Evolutionary conservation across 2,113 vertebrate genomes (phyloP).

Genomic region (Crypturellus undulatus): DNA sequence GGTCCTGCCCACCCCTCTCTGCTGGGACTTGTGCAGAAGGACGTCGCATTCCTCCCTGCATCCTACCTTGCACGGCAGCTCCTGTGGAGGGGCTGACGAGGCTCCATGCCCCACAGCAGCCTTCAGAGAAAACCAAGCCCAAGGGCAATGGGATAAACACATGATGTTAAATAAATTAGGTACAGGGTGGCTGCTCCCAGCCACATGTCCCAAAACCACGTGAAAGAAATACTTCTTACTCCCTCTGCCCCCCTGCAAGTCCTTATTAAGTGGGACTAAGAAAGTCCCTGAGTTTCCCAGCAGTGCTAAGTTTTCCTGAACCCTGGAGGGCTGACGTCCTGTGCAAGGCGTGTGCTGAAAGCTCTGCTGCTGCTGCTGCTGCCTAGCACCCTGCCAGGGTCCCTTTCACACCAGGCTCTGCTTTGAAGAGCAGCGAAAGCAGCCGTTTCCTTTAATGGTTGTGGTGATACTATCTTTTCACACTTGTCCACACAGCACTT

Average conservation of each 20-base stretch:
- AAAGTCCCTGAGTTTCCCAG: rapidly evolving
- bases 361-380: too few species aligned
- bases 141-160: rapidly evolving
- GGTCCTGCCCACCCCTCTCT: not conserved
- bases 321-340: rapidly evolving
- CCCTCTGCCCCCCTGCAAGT: too few species aligned
- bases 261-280: rapidly evolving
- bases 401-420: not conserved
- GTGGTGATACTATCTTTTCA: conserved; percentile 30
- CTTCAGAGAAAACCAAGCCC: not conserved
- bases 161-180: rapidly evolving
- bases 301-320: not conserved
- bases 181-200: not conserved
- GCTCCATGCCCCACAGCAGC: not conserved
- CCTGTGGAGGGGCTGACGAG: not conserved
- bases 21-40: too few species aligned
- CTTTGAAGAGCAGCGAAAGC: not conserved
- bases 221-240: not conserved
- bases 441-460: not conserved
- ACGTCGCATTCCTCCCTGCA: too few species aligned
- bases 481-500: conserved; percentile 33
- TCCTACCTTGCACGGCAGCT: not conserved
- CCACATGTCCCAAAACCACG: not conserved
- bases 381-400: rapidly evolving
- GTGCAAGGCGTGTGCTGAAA: not conserved